Evolutionary conservation across 2,888 invertebrate genomes (phyloP).

Genomic region (Argyra leucocephala): DNA sequence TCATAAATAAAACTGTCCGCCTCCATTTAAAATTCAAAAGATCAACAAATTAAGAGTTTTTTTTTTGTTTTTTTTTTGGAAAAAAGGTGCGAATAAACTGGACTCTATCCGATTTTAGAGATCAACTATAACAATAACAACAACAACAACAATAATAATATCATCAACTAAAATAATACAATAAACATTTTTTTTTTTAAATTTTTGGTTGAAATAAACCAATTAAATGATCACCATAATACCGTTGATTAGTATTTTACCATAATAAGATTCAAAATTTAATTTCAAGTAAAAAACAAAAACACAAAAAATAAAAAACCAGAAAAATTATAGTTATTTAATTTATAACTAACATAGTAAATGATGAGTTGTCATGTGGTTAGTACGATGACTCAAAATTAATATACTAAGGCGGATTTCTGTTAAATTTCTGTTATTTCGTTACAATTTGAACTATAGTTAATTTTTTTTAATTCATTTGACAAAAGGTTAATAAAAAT

Average conservation of each 20-base stretch:
- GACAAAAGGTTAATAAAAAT: no score
- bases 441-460: no score
- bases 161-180: not conserved
- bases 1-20: not conserved
- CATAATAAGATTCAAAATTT: not conserved
- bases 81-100: not conserved
- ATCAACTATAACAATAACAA: not conserved
- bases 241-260: slow-evolving; percentile 1
- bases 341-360: not conserved
- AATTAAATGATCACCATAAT: not conserved
- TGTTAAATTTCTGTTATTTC: no score
- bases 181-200: no score
- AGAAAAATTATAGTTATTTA: not conserved
- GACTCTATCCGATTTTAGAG: not conserved
- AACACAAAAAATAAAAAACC: no score
- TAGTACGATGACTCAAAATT: not conserved
- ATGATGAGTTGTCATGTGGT: not conserved
- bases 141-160: no score
- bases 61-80: not conserved
- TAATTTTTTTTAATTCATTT: no score
- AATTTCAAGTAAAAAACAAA: not conserved
- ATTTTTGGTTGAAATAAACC: not conserved
- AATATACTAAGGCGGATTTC: not conserved
- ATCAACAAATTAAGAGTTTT: not conserved
- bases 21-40: not conserved